Conservation (phyloP, 2,797 vertebrate genomes). For the Australoheros facetus region DNA sequence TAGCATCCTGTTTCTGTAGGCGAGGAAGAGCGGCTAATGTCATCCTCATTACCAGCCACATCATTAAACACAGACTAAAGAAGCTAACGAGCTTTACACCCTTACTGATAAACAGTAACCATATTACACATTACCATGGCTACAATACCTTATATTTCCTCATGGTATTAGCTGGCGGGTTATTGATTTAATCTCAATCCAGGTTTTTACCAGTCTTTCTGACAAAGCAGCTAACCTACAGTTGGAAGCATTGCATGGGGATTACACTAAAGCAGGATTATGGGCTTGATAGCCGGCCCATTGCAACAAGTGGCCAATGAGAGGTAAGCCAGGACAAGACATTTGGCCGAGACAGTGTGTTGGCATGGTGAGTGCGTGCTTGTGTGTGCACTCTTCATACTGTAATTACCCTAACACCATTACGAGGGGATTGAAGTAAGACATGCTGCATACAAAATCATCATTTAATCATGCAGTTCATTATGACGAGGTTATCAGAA, state of each 20-base stretch:
- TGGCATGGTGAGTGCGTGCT: slow-evolving; percentile 40
- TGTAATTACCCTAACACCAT: slow-evolving; percentile 42
- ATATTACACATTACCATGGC: slow-evolving; percentile 3
- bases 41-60: not conserved
- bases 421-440: slow-evolving; percentile 1
- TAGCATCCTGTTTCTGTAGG: not conserved
- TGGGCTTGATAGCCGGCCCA: slow-evolving; percentile 60
- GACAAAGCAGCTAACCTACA: slow-evolving; percentile 55
- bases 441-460: not conserved
- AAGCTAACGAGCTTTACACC: not conserved
- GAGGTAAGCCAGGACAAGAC: slow-evolving; percentile 57
- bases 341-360: slow-evolving; percentile 49
- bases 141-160: slow-evolving; percentile 68
- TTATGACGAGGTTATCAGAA: not conserved
- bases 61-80: slow-evolving; percentile 30
- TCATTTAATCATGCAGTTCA: not conserved
- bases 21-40: not conserved
- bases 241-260: slow-evolving; percentile 52
- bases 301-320: slow-evolving; percentile 73
- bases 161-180: slow-evolving; percentile 52
- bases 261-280: slow-evolving; percentile 78
- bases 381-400: slow-evolving; percentile 14
- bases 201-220: slow-evolving; percentile 42
- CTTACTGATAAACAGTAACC: not conserved
- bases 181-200: slow-evolving; percentile 45